A percentile compares a stretch with the other conserved stretches of the same genome.
Evolutionary conservation across 2,888 invertebrate species (phyloP).

Genomic region (Tinea trinotella): DNA sequence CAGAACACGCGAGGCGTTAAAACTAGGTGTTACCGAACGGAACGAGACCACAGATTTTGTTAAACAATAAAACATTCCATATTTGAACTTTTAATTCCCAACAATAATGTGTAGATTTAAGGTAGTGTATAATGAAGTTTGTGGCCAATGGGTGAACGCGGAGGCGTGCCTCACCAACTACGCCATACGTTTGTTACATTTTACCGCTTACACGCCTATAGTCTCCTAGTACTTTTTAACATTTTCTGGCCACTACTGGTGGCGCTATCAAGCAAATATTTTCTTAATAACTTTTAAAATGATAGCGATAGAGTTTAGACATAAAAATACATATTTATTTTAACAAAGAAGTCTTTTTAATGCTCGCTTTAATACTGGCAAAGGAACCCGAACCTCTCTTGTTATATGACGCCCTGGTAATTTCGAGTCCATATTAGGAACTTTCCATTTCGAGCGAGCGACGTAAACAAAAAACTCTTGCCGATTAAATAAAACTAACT

Average conservation of each 20-base stretch:
- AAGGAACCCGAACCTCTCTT: conserved; percentile 27
- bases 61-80: conserved; percentile 1
- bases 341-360: too few relatives aligned
- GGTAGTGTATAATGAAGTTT: not conserved
- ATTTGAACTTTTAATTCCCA: conserved; percentile 4
- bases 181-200: conserved; percentile 18
- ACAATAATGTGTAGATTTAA: not conserved
- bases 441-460: conserved; percentile 30
- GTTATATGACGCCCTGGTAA: conserved; percentile 45
- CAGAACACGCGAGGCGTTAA: conserved; percentile 60
- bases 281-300: too few relatives aligned
- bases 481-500: too few relatives aligned
- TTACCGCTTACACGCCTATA: conserved; percentile 40
- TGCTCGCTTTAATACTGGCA: too few relatives aligned
- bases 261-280: not conserved
- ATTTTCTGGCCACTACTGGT: not conserved
- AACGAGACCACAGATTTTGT: not conserved
- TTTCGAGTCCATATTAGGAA: conserved; percentile 58
- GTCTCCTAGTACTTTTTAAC: conserved; percentile 42
- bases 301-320: too few relatives aligned
- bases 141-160: conserved; percentile 23
- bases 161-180: conserved; percentile 58
- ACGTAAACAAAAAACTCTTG: not conserved
- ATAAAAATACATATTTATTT: too few relatives aligned
- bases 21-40: conserved; percentile 42